Percentiles rank a stretch among this genome's conserved stretches.
phyloP scores from a whole-genome alignment of 1,140 invertebrate species.

The Drosophila novamexicana region DNA sequence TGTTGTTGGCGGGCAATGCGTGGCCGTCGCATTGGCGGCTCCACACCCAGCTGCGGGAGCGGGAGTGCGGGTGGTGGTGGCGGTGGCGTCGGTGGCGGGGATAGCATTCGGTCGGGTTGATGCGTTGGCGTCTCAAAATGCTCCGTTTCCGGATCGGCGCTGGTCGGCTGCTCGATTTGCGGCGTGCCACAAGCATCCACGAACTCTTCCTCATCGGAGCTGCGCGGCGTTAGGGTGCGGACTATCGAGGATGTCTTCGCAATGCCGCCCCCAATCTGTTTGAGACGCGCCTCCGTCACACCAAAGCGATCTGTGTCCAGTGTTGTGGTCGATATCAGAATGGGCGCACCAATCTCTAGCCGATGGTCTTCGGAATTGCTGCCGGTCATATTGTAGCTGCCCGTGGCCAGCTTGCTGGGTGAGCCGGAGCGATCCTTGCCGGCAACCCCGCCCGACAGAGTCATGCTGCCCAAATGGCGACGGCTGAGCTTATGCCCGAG shows the following conservation, averaged over 20 bases:
- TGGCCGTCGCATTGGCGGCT: slow-evolving; percentile 45
- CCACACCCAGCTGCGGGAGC: not conserved
- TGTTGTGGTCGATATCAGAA: slow-evolving; percentile 82
- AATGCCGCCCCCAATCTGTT: slow-evolving; percentile 77
- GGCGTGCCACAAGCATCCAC: slow-evolving; percentile 70
- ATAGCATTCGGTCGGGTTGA: not conserved
- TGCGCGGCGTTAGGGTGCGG: slow-evolving; percentile 63
- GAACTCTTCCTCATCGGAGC: slow-evolving; percentile 77
- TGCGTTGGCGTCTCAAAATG: slow-evolving; percentile 14
- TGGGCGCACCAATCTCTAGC: slow-evolving; percentile 78
- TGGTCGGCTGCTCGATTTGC: slow-evolving; percentile 14
- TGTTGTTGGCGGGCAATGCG: slow-evolving; percentile 62
- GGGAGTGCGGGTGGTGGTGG: not conserved
- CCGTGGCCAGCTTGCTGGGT: slow-evolving; percentile 61
- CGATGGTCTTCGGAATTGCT: slow-evolving; percentile 79
- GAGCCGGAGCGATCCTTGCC: slow-evolving; percentile 41
- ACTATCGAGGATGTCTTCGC: slow-evolving; percentile 65
- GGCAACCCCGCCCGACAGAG: not conserved
- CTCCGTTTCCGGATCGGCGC: slow-evolving; percentile 12
- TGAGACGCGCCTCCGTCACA: slow-evolving; percentile 71
- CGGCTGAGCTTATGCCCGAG: slow-evolving; percentile 71
- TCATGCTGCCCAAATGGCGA: slow-evolving; percentile 65
- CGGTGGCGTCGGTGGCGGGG: not conserved
- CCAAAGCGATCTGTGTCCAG: slow-evolving; percentile 79
- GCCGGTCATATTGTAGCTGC: slow-evolving; percentile 84